Base-by-base conservation (phyloP, 2,888 invertebrate genomes). In the Trachelus stipa region DNA sequence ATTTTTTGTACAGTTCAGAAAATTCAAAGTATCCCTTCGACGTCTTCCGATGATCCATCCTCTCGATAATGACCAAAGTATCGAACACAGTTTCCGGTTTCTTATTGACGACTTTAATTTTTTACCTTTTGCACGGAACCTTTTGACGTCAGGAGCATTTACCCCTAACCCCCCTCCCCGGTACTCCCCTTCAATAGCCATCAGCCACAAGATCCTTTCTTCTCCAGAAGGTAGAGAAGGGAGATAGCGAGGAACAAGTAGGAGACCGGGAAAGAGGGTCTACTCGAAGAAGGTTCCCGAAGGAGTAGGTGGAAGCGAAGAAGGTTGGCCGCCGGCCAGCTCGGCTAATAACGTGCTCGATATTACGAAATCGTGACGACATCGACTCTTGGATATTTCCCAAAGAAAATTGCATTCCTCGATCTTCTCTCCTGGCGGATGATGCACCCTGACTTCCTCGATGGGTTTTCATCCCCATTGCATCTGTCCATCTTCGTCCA, bases 321-420 rank as follows among this genome's bases (percentile, higher is more conserved):
- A 77, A 68, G 31, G 33, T 83, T 87, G 88, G 88, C 85, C 68
- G 40, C 56, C 68, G 76, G 86, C 87, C 88, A 87, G 83, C 74
- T 74, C 69, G 78, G 82, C 84, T 87, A 86, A 87, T 87, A 86
- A 86, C 83, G 82, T 82, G 69, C 69, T 79, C 83, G 79, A 84
- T 85, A 84, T 88, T 87, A 84, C 85, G 85, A 87, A 86, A 88
- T 86, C 73, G 56, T 40, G 71, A 77, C 79, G 78, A 69, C 68
- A 69, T 33, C 69, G 69, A 30, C 69, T 69, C 76, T 75, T 76
- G 76, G 77, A 78, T 79, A 77, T 80, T 85, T 78, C 78, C 35
- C 80, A 73, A 81, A 74, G 79, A 73, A 69, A 80, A 81, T 77
- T 77, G 76, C 81, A 79, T 83, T 83, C 79, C 80, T n/a, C 76